These are phyloP conservation scores for Acromyrmex echinatior DNA, from an alignment of 1,140 invertebrate genomes.

Conservation along the genomic window DNA sequence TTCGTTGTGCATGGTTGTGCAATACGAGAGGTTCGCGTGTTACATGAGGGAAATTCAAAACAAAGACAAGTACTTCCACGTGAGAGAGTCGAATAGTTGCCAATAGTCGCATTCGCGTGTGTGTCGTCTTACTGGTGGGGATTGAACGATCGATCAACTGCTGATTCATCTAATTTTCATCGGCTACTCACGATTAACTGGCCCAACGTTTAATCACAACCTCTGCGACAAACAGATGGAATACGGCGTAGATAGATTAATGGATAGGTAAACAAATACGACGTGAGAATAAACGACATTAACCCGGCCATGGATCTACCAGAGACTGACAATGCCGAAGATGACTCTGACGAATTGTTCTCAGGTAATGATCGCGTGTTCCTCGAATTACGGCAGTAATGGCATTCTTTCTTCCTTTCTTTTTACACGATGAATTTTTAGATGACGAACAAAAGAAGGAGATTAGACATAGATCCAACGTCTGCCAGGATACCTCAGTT, in stretches of 20 bases:
- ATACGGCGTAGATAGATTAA: neutral
- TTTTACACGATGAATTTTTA: constrained; percentile 60
- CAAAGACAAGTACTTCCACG: neutral
- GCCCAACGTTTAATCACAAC: neutral
- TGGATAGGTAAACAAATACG: neutral
- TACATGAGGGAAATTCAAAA: constrained; percentile 35
- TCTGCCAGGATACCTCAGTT: constrained; percentile 44
- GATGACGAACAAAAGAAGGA: constrained; percentile 69
- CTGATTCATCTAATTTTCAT: neutral
- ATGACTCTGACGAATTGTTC: constrained; percentile 74
- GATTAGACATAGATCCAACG: constrained; percentile 18
- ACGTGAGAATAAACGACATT: neutral
- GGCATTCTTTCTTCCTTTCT: neutral
- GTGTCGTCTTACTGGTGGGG: neutral
- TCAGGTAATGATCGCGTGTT: constrained; percentile 67
- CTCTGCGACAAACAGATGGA: neutral
- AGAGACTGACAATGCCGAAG: neutral
- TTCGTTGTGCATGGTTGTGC: neutral
- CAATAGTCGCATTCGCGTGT: neutral
- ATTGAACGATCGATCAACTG: neutral
- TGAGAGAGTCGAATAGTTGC: too few relatives aligned
- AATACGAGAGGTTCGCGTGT: neutral
- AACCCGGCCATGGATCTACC: neutral
- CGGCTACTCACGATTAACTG: neutral
- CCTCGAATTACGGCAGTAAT: neutral